A percentile compares a stretch with the other conserved stretches of the same genome.
Evolutionary conservation across 1,140 invertebrate genomes (phyloP).

Genomic region (Bacillus rossius): DNA sequence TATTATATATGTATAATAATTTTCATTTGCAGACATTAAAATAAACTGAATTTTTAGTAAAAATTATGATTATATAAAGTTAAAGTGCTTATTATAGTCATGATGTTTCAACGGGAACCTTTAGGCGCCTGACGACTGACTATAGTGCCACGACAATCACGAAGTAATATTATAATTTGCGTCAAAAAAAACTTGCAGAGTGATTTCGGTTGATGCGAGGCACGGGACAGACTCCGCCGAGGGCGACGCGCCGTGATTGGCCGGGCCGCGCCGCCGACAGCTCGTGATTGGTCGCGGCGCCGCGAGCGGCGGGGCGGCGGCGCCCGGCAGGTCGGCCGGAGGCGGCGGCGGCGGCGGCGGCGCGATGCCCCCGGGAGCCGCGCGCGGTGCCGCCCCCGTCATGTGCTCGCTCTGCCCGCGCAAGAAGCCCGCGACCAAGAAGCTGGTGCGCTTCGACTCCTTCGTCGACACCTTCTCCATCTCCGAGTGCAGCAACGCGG

Average conservation of each 20-base stretch:
- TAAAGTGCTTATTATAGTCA: too few species aligned
- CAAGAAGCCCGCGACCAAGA: slow-evolving; percentile 47
- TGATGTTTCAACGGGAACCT: too few species aligned
- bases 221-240: not conserved
- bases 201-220: too few species aligned
- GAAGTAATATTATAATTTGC: too few species aligned
- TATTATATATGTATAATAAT: too few species aligned
- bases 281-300: slow-evolving; percentile 22
- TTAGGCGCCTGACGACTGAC: too few species aligned
- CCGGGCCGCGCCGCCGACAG: slow-evolving; percentile 12
- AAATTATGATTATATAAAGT: too few species aligned
- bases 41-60: too few species aligned
- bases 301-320: not conserved
- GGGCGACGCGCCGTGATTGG: not conserved
- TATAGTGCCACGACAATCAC: too few species aligned
- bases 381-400: slow-evolving; percentile 32
- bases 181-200: too few species aligned
- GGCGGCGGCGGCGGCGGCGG: slow-evolving; percentile 5
- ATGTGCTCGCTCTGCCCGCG: slow-evolving; percentile 57
- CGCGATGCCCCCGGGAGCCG: slow-evolving; percentile 38
- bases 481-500: slow-evolving; percentile 45
- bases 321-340: slow-evolving; percentile 10
- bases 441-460: slow-evolving; percentile 54
- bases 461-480: slow-evolving; percentile 56
- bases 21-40: too few species aligned